Evolutionary conservation across 2,888 invertebrate genomes (phyloP).

Genomic region (Noctua fimbriata): DNA sequence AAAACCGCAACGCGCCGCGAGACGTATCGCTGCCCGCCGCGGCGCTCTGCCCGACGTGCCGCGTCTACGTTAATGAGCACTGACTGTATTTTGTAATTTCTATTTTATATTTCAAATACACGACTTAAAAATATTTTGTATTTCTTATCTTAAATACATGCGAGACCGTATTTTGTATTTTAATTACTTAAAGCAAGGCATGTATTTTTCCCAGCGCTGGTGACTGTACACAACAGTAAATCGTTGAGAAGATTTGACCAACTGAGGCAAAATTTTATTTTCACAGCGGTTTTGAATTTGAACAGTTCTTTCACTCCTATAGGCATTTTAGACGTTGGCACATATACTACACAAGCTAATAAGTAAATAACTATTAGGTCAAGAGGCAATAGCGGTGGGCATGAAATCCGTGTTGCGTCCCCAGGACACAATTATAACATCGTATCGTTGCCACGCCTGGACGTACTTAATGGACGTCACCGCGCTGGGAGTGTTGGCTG

Average conservation of each 20-base stretch:
- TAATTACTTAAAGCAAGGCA: too few relatives aligned
- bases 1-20: too few relatives aligned
- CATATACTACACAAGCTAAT: neutral
- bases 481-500: slow-evolving; percentile 8
- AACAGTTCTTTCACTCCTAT: neutral
- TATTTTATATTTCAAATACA: too few relatives aligned
- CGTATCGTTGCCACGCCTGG: slow-evolving; percentile 44
- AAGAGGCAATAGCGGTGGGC: slow-evolving; percentile 45
- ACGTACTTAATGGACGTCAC: slow-evolving; percentile 2
- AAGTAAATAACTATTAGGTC: slow-evolving; percentile 19
- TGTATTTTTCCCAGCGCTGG: too few relatives aligned
- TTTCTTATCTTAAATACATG: too few relatives aligned
- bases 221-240: neutral
- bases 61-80: too few relatives aligned
- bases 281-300: neutral
- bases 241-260: neutral
- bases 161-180: too few relatives aligned
- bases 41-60: too few relatives aligned
- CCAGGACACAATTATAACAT: slow-evolving; percentile 18
- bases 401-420: slow-evolving; percentile 13
- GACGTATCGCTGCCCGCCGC: too few relatives aligned
- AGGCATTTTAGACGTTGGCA: neutral
- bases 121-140: too few relatives aligned
- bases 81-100: too few relatives aligned
- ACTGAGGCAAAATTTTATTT: neutral